Evolutionary conservation across 2,888 invertebrate genomes (phyloP).

Genomic region (Mimas tiliae): DNA sequence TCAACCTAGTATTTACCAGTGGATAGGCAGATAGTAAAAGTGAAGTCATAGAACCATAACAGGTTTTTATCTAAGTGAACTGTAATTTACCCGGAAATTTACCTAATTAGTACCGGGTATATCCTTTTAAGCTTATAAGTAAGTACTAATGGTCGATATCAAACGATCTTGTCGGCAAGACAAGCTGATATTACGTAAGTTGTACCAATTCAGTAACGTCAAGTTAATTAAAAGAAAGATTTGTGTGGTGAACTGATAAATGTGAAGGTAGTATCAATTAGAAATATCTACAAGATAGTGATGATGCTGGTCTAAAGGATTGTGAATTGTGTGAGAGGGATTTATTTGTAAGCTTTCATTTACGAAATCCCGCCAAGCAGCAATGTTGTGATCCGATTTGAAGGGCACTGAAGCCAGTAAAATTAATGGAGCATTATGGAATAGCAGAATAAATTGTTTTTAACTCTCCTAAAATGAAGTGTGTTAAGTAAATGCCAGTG

Average conservation of each 20-base stretch:
- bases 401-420: no score
- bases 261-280: slow-evolving; percentile 4
- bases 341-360: no score
- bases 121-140: slow-evolving; percentile 7
- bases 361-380: no score
- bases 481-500: no score
- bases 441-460: no score
- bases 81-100: slow-evolving; percentile 17
- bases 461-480: no score
- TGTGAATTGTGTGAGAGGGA: no score
- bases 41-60: neutral
- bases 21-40: neutral
- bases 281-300: neutral
- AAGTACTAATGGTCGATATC: slow-evolving; percentile 7
- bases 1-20: neutral
- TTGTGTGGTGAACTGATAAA: neutral
- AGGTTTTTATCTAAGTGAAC: neutral
- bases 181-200: neutral
- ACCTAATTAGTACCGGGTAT: neutral
- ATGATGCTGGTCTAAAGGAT: neutral
- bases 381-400: no score
- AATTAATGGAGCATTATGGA: no score
- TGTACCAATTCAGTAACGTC: neutral
- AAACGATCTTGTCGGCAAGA: slow-evolving; percentile 4
- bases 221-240: slow-evolving; percentile 9